These are phyloP conservation scores for Drosophila truncata DNA, from an alignment of 1,140 invertebrate genomes.

Conservation along the genomic window DNA sequence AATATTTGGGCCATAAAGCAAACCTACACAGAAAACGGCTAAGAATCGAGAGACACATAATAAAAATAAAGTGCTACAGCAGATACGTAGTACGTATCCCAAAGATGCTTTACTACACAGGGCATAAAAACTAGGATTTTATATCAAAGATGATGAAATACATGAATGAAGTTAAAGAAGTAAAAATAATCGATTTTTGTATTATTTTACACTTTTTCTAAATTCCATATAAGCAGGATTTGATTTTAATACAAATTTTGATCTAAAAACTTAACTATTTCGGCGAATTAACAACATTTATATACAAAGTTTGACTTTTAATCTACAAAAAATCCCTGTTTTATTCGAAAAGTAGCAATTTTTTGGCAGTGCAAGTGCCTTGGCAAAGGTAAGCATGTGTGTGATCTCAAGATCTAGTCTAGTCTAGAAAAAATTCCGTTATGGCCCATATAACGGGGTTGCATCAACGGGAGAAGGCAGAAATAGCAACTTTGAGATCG, in stretches of 20 bases:
- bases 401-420: slow-evolving; percentile 9
- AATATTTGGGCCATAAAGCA: slow-evolving; percentile 63
- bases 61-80: slow-evolving; percentile 3
- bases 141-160: not conserved
- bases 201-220: not conserved
- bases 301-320: not conserved
- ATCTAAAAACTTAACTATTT: not conserved
- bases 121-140: no score
- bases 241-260: not conserved
- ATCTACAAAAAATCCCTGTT: not conserved
- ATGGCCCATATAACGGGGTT: slow-evolving; percentile 41
- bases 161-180: not conserved
- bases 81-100: slow-evolving; percentile 13
- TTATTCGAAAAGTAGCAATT: not conserved
- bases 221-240: not conserved
- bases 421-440: slow-evolving; percentile 33
- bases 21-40: slow-evolving; percentile 10
- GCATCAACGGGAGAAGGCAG: slow-evolving; percentile 27
- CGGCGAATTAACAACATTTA: not conserved
- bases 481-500: slow-evolving; percentile 3
- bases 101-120: slow-evolving; percentile 5
- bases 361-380: not conserved
- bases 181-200: not conserved
- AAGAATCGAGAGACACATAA: not conserved
- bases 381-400: slow-evolving; percentile 11